phyloP scores from a whole-genome alignment of 2,797 vertebrate species.

The Cyprinodon diabolis region DNA sequence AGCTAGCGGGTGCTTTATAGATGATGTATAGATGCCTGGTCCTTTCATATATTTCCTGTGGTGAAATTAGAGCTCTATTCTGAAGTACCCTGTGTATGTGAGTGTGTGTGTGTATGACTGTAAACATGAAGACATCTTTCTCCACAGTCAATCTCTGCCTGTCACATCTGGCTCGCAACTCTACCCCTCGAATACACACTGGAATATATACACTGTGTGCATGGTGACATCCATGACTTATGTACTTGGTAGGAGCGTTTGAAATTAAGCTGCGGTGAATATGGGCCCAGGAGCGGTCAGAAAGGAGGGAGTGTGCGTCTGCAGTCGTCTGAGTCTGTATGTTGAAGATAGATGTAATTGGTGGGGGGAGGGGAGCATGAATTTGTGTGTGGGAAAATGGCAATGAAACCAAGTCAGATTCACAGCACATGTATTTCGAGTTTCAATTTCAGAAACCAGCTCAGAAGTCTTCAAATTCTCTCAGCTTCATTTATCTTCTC shows the following conservation, averaged over 20 bases:
- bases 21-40: slow-evolving; percentile 82
- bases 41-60: slow-evolving; percentile 83
- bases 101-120: slow-evolving; percentile 45
- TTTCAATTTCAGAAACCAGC: not conserved
- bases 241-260: slow-evolving; percentile 71
- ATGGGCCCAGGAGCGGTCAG: slow-evolving; percentile 59
- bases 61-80: slow-evolving; percentile 79
- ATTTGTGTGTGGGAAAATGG: slow-evolving; percentile 7
- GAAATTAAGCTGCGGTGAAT: slow-evolving; percentile 76
- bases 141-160: slow-evolving; percentile 81
- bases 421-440: not conserved
- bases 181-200: slow-evolving; percentile 83
- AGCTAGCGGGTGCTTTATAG: slow-evolving; percentile 66
- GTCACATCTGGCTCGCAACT: slow-evolving; percentile 87
- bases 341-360: slow-evolving; percentile 2
- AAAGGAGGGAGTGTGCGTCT: slow-evolving; percentile 24
- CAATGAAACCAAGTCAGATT: not conserved
- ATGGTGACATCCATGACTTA: slow-evolving; percentile 76
- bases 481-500: not conserved
- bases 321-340: slow-evolving; percentile 19
- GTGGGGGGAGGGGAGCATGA: slow-evolving; percentile 19
- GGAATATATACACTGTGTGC: slow-evolving; percentile 70
- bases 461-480: not conserved
- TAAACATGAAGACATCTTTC: slow-evolving; percentile 79
- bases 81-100: slow-evolving; percentile 65